Percentiles rank a stretch among this genome's conserved stretches.
Evolutionary conservation across 2,797 vertebrate genomes (phyloP).

Genomic region (Chaetophractus vellerosus): DNA sequence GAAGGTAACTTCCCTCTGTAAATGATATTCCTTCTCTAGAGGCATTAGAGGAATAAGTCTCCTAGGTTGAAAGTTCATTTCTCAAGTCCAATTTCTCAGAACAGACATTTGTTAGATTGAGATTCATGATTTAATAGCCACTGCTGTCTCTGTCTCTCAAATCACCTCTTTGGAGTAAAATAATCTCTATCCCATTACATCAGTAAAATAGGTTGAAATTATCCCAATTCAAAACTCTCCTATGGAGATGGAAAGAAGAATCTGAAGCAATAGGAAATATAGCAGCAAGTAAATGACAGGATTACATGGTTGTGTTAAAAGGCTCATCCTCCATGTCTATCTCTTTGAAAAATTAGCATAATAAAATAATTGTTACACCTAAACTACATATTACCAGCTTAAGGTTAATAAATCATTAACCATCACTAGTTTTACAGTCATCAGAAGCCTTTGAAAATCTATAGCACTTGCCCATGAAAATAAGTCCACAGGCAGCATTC

Average conservation of each 20-base stretch:
- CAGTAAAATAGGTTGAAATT: conserved; percentile 33
- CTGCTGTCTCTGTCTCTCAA: background rate
- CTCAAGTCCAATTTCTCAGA: conserved; percentile 28
- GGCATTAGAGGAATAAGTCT: background rate
- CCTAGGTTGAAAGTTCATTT: conserved; percentile 13
- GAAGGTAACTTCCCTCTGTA: background rate
- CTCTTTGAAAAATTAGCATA: background rate
- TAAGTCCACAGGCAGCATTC: background rate
- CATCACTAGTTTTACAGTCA: background rate
- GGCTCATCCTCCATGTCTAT: background rate
- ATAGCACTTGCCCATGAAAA: background rate
- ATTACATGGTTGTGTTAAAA: background rate
- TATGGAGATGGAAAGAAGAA: background rate
- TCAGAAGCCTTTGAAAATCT: conserved; percentile 28
- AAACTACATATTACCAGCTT: background rate
- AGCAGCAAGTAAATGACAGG: conserved; percentile 5
- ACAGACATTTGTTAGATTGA: conserved; percentile 15
- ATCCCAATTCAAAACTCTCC: background rate
- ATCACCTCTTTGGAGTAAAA: conserved; percentile 52
- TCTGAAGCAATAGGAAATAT: background rate
- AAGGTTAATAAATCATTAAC: background rate
- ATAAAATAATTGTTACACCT: conserved; percentile 24
- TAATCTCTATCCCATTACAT: conserved; percentile 2
- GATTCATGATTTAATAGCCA: conserved; percentile 31
- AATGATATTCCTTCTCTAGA: background rate